Conservation (phyloP, 2,797 vertebrate genomes). For the Geotrypetes seraphini region DNA sequence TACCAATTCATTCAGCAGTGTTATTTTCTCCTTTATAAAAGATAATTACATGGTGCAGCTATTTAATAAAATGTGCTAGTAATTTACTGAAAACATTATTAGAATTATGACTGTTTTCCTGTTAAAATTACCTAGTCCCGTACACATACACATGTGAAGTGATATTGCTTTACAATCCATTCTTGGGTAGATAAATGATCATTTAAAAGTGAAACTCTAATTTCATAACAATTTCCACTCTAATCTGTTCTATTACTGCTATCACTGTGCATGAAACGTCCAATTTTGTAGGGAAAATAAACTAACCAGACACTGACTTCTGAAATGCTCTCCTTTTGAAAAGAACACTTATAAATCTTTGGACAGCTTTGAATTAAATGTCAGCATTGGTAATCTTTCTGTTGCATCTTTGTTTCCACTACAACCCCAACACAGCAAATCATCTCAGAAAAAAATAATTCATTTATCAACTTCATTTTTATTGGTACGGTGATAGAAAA, state of each 20-base stretch:
- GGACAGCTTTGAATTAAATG: conserved; percentile 23
- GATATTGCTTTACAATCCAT: too few species aligned
- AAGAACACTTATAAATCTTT: conserved; percentile 13
- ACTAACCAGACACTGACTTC: conserved; percentile 3
- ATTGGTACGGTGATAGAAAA: conserved; percentile 15
- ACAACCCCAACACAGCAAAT: conserved; percentile 21
- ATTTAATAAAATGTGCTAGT: too few species aligned
- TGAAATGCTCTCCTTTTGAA: conserved; percentile 16
- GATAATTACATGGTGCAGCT: too few species aligned
- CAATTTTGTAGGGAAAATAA: too few species aligned
- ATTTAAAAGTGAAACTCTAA: conserved; percentile 13
- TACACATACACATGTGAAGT: too few species aligned
- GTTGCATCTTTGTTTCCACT: conserved; percentile 15
- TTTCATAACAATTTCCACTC: conserved; percentile 9
- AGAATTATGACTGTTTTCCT: too few species aligned
- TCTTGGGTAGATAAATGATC: too few species aligned
- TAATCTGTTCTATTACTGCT: background rate
- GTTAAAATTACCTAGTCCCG: too few species aligned
- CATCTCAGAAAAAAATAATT: conserved; percentile 3
- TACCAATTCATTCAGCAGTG: too few species aligned
- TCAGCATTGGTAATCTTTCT: conserved; percentile 17
- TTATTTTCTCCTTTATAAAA: too few species aligned
- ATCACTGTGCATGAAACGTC: background rate
- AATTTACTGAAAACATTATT: too few species aligned
- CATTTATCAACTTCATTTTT: conserved; percentile 22